Base-by-base conservation (phyloP, 2,113 vertebrate species). In the Leiothrix lutea region DNA sequence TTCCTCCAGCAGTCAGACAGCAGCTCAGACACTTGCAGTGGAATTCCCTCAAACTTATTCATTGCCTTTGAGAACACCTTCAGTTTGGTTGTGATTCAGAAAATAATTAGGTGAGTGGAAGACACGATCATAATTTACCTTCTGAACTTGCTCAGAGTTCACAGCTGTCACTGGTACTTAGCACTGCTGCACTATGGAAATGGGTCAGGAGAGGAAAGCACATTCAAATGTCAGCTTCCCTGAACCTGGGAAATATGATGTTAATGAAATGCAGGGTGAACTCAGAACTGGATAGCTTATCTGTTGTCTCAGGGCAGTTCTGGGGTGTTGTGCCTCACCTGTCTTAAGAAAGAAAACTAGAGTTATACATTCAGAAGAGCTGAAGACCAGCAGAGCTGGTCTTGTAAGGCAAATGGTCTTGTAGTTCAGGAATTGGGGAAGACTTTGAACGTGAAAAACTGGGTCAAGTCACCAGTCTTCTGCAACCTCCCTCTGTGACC, bases 81-180 rank as follows among this genome's bases (percentile, higher is more conserved):
- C 66, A 31, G 42, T 72, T 69, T 5, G 2, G 81, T 36, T 92
- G 48, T 83, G 77, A 92, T 90, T 92, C 88, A 94, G 90, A 90
- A 94, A 93, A 93, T 84, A 96, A 90, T 92, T 88, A 90, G 69
- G 53, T 50, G 87, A 92, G 72, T 0, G 0, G 93, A 93, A 90
- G 65, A 72, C 51, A 48, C 8, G 79, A 85, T 62, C 58, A 71
- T 90, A 95, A 70, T 93, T 95, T 64, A 96, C 82, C 69, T 94
- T 65, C 47, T 96, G 87, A 97, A 95, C 94, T 92, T 70, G 22
- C 66, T 74, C 15, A 36, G 66, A 96, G 79, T 90, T 95, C 94
- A 86, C 13, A 8, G 69, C 54, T 89, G 75, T 70, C 62, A 45
- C 40, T 58, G 35, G 64, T 42, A 58, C 35, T 88, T 6, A 11